Base-by-base conservation (phyloP, 1,140 invertebrate species). In the Caenorhabditis brenneri region DNA sequence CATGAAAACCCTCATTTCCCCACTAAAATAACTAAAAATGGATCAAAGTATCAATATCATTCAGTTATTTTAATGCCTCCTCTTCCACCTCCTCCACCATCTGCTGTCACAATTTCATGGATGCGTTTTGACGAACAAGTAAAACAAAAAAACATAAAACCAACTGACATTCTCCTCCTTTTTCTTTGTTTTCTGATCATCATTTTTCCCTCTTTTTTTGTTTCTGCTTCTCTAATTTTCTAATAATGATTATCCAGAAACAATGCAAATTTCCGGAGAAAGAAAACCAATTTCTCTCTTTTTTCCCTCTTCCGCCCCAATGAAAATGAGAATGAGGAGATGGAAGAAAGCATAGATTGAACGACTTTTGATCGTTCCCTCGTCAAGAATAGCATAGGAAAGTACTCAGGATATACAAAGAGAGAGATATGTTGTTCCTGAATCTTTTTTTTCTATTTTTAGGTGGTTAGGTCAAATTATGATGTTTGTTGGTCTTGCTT, bases 91-190 rank as follows among this genome's bases (percentile, higher is more conserved):
- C n/a, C n/a, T 65, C 36, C 1, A 42, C 65, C 65, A 74, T 74
- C 36, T 42, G 33, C 65, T 74, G 36, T 42, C 33, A 74, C 36
- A 42, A 24, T 74, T 42, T 42, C 36, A 74, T 42, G n/a, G 19
- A 46, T 10, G 22, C 10, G n/a, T 42, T 24, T 39, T 46, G 36
- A 74, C 19, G 65, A 74, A 74, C 33, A 74, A 46, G 65, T 74
- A 46, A 42, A 74, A n/a, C n/a, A n/a, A 46, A 74, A 42, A 74
- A 22, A 24, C 33, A 74, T 74, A 74, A 42, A 74, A 42, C 65
- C 65, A 74, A 74, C 65, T 74, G 65, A 42, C 65, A 74, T 60
- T n/a, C n/a, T n/a, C n/a, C n/a, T n/a, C n/a, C n/a, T n/a, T n/a
- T 27, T 27, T 22, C 24, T 74, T 74, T 74, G 65, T 74, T 74